Percentiles rank a stretch among this genome's conserved stretches.
Conservation (phyloP, 2,888 invertebrate species). For the Philopedon plagiatum region DNA sequence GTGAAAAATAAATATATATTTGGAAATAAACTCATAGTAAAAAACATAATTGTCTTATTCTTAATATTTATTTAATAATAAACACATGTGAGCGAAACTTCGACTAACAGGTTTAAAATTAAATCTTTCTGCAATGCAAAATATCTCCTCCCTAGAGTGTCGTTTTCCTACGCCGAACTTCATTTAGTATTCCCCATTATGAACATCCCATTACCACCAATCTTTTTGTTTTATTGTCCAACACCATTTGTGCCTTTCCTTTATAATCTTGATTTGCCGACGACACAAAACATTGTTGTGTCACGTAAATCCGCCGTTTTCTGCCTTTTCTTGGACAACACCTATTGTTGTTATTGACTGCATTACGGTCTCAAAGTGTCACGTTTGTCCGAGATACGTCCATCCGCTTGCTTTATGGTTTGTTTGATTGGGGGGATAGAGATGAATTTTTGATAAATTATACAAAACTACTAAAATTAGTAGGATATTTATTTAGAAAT, state of each 20-base stretch:
- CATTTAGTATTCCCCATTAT: slow-evolving; percentile 25
- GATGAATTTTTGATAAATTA: too few relatives aligned
- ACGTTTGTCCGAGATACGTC: slow-evolving; percentile 46
- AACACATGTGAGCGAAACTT: neutral
- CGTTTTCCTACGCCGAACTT: neutral
- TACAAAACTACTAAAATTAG: too few relatives aligned
- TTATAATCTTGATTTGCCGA: slow-evolving; percentile 50
- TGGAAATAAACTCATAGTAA: too few relatives aligned
- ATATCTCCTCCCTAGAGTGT: neutral
- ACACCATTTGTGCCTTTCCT: slow-evolving; percentile 44
- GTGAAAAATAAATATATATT: neutral
- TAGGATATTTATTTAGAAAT: too few relatives aligned
- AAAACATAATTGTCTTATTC: too few relatives aligned
- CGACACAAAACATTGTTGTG: slow-evolving; percentile 50
- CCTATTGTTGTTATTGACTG: slow-evolving; percentile 49
- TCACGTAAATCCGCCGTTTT: slow-evolving; percentile 48
- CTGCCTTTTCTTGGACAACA: slow-evolving; percentile 43
- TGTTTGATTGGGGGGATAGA: too few relatives aligned
- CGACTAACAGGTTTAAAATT: neutral
- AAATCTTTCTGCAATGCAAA: neutral
- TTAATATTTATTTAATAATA: neutral
- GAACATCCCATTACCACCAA: slow-evolving; percentile 31
- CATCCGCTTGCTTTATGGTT: slow-evolving; percentile 32
- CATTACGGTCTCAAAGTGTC: slow-evolving; percentile 49
- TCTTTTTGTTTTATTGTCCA: slow-evolving; percentile 32